Base-by-base conservation (phyloP, 2,797 vertebrate genomes). In the Eremophila alpestris region DNA sequence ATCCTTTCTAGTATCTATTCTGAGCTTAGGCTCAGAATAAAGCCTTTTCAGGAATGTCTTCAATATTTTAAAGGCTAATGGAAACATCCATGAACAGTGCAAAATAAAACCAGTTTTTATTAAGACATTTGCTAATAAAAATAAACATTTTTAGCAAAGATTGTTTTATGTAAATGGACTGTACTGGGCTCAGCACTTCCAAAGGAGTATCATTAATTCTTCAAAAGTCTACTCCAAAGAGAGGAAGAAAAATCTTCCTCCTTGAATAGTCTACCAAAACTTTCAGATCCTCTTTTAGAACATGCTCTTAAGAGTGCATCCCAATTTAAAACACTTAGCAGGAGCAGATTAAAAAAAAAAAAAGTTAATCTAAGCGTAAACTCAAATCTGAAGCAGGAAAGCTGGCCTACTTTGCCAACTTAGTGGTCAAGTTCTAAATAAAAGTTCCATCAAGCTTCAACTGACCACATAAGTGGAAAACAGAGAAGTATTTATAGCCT, bases 401-500 rank as follows among this genome's bases (percentile, higher is more conserved):
- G 8, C 30, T 71, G 36, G 29, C 32, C 45, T 69, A 38, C 83
- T 90, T 75, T 59, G 32, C 29, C 51, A 46, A 74, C 46, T 73
- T 45, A 76, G 63, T 64, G 70, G 89, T 83, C 48, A 88, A 80
- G 13, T 46, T 79, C 59, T 95, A 92, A 60, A 48, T 36, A 81
- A 34, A 70, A 86, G 29, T 49, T 64, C 7, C 3, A 87, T 38
- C 56, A 75, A 68, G 51, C 62, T 77, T 77, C 51, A 73, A 63
- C 5, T 86, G 73, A 94, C 87, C 84, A 88, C 79, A 16, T 30
- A 74, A 95, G 14, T 36, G 26, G 55, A 94, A 48, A 94, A 82
- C 13, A 78, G 69, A 30, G 45, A 52, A 88, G 56, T 76, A 94
- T 91, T 94, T 91, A 91, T 76, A 91, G 76, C 56, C 76, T 56